A percentile compares a stretch with the other conserved stretches of the same genome.
These are phyloP conservation scores for Hyposoter didymator DNA, from an alignment of 2,888 invertebrate genomes.

Conservation along the genomic window DNA sequence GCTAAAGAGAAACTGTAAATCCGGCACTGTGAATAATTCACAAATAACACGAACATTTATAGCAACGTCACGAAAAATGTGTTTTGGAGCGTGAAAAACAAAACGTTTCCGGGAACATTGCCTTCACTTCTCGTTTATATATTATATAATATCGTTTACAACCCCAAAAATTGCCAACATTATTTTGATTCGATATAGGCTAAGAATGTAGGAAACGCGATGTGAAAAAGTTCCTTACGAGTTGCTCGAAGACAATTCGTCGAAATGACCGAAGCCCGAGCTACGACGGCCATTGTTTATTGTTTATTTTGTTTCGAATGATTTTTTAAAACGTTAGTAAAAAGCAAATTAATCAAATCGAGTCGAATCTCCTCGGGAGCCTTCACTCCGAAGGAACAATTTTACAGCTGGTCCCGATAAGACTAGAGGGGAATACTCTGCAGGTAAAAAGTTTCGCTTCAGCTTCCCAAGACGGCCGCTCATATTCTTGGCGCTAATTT, in stretches of 20 bases:
- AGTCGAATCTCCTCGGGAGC: not conserved
- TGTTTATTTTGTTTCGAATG: constrained; percentile 3
- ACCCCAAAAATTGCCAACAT: constrained; percentile 6
- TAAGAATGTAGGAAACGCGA: not conserved
- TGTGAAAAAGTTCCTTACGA: constrained; percentile 41
- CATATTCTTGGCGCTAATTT: not conserved
- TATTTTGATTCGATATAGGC: not conserved
- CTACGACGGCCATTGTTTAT: constrained; percentile 29
- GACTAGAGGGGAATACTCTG: constrained; percentile 1
- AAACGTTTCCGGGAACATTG: not conserved
- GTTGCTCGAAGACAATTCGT: constrained; percentile 39
- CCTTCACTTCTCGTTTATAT: not conserved
- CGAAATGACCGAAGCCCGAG: constrained; percentile 38
- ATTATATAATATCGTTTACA: constrained; percentile 41
- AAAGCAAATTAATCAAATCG: not conserved
- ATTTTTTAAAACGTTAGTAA: not conserved
- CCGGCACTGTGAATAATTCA: not conserved
- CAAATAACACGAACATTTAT: not conserved
- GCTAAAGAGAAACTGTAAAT: not conserved
- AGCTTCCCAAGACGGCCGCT: not conserved
- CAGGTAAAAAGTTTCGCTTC: not conserved
- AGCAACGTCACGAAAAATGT: not conserved
- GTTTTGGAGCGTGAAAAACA: not conserved
- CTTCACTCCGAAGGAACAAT: constrained; percentile 3
- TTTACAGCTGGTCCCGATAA: not conserved